Base-by-base conservation (phyloP, 2,113 vertebrate genomes). In the Paramisgurnus dabryanus region DNA sequence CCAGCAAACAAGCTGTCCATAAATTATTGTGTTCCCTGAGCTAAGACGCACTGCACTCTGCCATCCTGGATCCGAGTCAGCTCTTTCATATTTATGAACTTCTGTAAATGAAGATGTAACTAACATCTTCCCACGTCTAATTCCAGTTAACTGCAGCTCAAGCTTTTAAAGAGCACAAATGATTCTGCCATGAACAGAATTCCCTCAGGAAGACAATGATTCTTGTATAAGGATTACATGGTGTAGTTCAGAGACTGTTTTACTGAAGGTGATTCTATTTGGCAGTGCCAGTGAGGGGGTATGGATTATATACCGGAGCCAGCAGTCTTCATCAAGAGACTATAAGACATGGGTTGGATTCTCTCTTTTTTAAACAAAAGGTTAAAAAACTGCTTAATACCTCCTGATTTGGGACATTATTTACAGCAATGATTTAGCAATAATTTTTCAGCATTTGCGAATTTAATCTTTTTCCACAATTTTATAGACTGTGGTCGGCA, bases 241-340 rank as follows among this genome's bases (percentile, higher is more conserved):
- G 9, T 49, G 6, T 6, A 22, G 47, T 45, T 45, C 43, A 45
- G 43, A 7, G 8, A 8, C 6, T 45, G 5, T 45, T 45, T 45
- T 7, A 7, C 8, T 7, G 8, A 45, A 45, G 88, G 76, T 78
- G 84, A 82, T 88, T 88, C 86, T 74, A 75, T 86, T 85, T 87
- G 83, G 86, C 87, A 34, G 27, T 88, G 90, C 86, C 86, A 89
- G 88, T 78, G 84, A 88, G 88, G 18, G 53, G 85, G 87, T 69
- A 83, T 75, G 90, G 92, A 91, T 93, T 91, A 91, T 79, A 85
- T 85, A 64, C 80, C 86, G 79, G 53, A 90, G 89, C 90, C 90
- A 83, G 86, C 90, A 86, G 85, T 87, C 84, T 40, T 34, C 27
- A 45, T 5, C 6, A 45, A 45, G 43, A 45, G 43, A 34, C 27